Conservation (phyloP, 2,797 vertebrate genomes). For the Pantherophis alleghaniensis region DNA sequence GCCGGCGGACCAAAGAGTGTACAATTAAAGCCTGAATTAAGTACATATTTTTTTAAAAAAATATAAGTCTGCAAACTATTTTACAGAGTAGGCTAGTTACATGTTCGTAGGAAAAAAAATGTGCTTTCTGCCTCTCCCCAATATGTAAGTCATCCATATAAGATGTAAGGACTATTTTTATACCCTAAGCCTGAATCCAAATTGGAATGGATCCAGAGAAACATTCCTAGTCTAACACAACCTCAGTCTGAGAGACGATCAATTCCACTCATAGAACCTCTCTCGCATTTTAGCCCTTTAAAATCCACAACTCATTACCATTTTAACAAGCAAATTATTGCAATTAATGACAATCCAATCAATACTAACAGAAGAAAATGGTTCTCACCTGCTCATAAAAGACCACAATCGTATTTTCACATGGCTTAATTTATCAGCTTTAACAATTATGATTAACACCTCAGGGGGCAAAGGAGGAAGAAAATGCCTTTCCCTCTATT, state of each 20-base stretch:
- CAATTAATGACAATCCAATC: not conserved
- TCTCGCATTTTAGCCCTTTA: not conserved
- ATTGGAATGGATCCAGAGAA: not conserved
- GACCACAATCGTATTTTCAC: not conserved
- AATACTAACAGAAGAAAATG: not conserved
- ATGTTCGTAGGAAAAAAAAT: not conserved
- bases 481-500: not conserved
- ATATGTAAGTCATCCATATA: not conserved
- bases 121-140: not conserved
- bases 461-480: too few species aligned
- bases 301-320: not conserved
- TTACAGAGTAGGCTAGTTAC: not conserved
- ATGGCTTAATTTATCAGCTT: not conserved
- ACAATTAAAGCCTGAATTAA: not conserved
- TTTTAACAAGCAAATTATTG: not conserved
- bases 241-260: not conserved
- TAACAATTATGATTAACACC: not conserved
- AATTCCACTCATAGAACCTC: not conserved
- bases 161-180: not conserved
- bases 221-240: not conserved
- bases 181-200: not conserved
- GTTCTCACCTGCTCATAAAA: not conserved
- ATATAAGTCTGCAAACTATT: not conserved
- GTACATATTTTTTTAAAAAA: not conserved
- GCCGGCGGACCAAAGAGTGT: not conserved